phyloP scores from a whole-genome alignment of 1,140 invertebrate species.

The Patella vulgata region DNA sequence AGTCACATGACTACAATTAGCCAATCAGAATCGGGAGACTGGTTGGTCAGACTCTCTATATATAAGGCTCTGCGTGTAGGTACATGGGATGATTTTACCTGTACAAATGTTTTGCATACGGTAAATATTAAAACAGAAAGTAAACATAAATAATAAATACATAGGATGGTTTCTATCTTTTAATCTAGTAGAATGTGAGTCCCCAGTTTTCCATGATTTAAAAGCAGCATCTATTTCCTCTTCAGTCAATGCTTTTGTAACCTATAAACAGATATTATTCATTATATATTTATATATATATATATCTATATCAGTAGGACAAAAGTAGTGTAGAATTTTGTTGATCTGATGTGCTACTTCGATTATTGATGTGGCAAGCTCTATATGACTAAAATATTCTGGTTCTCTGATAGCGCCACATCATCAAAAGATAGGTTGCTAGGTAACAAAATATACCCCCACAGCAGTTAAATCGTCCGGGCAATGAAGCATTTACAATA shows the following conservation, averaged over 20 bases:
- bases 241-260: slow-evolving; percentile 38
- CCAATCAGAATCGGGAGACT: too few species aligned
- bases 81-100: too few species aligned
- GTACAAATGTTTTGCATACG: too few species aligned
- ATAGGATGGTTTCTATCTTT: slow-evolving; percentile 62
- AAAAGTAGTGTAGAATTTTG: background rate
- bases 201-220: slow-evolving; percentile 71
- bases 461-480: too few species aligned
- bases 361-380: background rate
- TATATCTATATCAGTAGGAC: slow-evolving; percentile 12
- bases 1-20: too few species aligned
- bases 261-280: too few species aligned
- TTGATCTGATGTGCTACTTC: background rate
- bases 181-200: slow-evolving; percentile 62
- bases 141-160: too few species aligned
- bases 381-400: background rate
- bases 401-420: background rate
- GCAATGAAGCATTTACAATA: too few species aligned
- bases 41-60: background rate
- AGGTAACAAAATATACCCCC: too few species aligned
- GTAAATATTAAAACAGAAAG: too few species aligned
- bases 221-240: slow-evolving; percentile 74
- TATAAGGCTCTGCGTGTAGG: background rate
- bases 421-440: background rate
- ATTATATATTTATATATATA: slow-evolving; percentile 1